These are phyloP conservation scores for Nomada fucata DNA, from an alignment of 2,888 invertebrate genomes.

Conservation along the genomic window DNA sequence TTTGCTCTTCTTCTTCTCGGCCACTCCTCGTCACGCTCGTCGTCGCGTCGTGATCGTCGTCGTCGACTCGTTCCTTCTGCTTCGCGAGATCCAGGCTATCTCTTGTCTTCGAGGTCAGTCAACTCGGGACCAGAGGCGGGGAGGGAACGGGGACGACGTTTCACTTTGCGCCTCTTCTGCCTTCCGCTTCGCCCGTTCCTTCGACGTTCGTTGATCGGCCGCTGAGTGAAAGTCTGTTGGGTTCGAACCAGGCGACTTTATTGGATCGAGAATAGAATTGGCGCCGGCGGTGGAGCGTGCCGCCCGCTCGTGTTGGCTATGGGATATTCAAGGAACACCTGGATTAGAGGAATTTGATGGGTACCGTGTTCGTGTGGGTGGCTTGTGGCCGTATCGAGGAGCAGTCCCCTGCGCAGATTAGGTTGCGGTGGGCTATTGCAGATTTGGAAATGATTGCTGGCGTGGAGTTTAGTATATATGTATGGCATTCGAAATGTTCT, in stretches of 20 bases:
- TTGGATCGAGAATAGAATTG: slow-evolving; percentile 28
- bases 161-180: slow-evolving; percentile 53
- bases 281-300: background rate
- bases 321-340: slow-evolving; percentile 7
- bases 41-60: slow-evolving; percentile 46
- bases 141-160: slow-evolving; percentile 40
- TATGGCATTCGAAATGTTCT: too few relatives aligned
- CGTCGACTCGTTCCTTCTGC: slow-evolving; percentile 50
- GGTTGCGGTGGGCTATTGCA: too few relatives aligned
- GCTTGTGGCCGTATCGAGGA: background rate
- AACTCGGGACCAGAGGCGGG: slow-evolving; percentile 53
- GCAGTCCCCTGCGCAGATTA: too few relatives aligned
- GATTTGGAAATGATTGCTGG: too few relatives aligned
- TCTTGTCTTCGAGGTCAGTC: slow-evolving; percentile 60
- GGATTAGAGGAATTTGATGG: slow-evolving; percentile 13
- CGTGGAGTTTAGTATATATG: too few relatives aligned
- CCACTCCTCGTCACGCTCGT: slow-evolving; percentile 85
- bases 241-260: slow-evolving; percentile 27
- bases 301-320: too few relatives aligned
- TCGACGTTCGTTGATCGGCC: slow-evolving; percentile 49
- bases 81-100: slow-evolving; percentile 39
- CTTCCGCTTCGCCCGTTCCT: slow-evolving; percentile 53
- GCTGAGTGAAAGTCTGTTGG: slow-evolving; percentile 61
- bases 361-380: background rate
- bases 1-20: slow-evolving; percentile 87